Evolutionary conservation across 2,113 vertebrate genomes (phyloP).

Genomic region (Solenodon paradoxus): DNA sequence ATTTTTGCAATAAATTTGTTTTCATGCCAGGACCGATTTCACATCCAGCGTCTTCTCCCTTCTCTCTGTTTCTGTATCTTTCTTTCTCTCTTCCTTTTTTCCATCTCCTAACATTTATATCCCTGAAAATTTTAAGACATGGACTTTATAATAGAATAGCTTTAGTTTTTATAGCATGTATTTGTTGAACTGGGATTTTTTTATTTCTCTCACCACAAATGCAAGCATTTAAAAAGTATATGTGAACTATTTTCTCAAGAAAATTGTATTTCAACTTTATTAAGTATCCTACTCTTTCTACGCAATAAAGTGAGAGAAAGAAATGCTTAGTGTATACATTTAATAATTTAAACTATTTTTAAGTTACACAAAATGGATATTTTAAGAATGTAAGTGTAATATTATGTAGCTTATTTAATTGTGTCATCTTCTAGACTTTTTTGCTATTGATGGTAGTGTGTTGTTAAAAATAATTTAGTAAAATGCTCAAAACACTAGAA

Average conservation of each 20-base stretch:
- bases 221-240: background rate
- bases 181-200: background rate
- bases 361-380: background rate
- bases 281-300: background rate
- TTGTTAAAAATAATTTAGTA: background rate
- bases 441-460: background rate
- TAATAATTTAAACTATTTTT: background rate
- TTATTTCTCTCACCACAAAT: background rate
- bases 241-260: too few relatives aligned
- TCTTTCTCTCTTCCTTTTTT: background rate
- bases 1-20: background rate
- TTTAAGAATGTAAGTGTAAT: background rate
- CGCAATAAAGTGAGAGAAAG: background rate
- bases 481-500: background rate
- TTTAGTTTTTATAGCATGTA: background rate
- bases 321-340: background rate
- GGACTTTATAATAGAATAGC: background rate
- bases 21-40: background rate
- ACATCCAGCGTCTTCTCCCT: background rate
- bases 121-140: background rate
- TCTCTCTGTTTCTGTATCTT: background rate
- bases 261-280: background rate
- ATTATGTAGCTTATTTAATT: background rate
- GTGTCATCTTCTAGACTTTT: background rate
- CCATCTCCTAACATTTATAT: too few relatives aligned